Conservation (phyloP, 1,140 invertebrate species). For the Bombus impatiens region DNA sequence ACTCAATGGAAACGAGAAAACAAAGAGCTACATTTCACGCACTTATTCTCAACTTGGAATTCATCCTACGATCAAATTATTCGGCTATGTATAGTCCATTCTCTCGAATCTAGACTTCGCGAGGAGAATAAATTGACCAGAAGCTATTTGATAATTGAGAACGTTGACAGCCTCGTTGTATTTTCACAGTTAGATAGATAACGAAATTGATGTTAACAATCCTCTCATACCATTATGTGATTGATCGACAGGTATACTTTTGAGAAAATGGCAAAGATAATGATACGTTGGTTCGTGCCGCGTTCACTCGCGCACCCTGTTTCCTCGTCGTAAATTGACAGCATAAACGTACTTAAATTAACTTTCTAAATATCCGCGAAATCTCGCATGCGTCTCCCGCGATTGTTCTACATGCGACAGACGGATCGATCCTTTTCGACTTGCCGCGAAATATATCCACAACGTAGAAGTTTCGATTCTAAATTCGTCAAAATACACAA, state of each 20-base stretch:
- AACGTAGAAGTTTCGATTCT: background rate
- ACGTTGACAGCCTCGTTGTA: background rate
- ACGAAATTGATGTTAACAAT: background rate
- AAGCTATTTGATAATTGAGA: background rate
- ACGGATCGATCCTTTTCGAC: background rate
- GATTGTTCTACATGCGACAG: background rate
- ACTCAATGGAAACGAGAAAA: background rate
- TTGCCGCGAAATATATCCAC: background rate
- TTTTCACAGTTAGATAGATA: background rate
- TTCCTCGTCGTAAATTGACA: background rate
- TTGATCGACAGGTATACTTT: background rate
- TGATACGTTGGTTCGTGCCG: no score
- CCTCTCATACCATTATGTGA: background rate
- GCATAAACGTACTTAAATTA: background rate
- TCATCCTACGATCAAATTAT: background rate
- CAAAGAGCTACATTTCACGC: background rate
- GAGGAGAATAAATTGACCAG: constrained; percentile 4
- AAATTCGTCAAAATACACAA: background rate
- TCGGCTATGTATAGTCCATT: background rate
- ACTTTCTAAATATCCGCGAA: background rate
- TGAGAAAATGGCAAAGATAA: background rate
- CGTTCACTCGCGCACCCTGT: background rate
- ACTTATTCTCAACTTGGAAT: background rate
- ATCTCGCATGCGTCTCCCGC: no score
- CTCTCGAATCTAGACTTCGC: background rate